Conservation (phyloP, 2,113 vertebrate genomes). For the Columba janthina region DNA sequence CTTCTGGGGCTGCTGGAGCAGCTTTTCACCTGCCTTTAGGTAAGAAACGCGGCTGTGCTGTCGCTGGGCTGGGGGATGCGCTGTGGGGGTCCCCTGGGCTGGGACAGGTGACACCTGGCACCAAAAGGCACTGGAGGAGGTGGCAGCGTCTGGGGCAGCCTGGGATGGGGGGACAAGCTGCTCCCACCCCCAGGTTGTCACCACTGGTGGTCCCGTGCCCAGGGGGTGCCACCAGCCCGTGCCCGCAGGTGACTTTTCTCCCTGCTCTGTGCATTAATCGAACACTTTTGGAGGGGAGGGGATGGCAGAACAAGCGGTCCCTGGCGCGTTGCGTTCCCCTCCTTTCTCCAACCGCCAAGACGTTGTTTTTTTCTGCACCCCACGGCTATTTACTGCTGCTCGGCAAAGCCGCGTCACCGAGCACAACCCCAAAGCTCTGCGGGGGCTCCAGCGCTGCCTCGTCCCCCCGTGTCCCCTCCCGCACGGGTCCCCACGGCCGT, state of each 20-base stretch:
- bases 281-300: not conserved
- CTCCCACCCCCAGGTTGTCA: fast-evolving
- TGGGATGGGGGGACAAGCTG: not conserved
- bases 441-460: not conserved
- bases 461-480: not conserved
- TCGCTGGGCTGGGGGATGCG: not conserved
- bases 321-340: too few species aligned
- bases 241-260: fast-evolving
- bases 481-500: too few species aligned
- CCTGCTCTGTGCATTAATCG: not conserved
- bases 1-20: not conserved
- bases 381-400: not conserved
- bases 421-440: fast-evolving
- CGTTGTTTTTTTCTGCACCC: not conserved
- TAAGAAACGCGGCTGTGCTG: not conserved
- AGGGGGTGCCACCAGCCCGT: too few species aligned
- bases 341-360: not conserved
- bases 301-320: not conserved
- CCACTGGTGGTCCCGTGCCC: not conserved
- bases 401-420: fast-evolving
- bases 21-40: not conserved
- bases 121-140: not conserved
- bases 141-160: not conserved
- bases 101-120: too few species aligned
- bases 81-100: not conserved